Base-by-base conservation (phyloP, 2,113 vertebrate genomes). In the Oreamnos americanus region DNA sequence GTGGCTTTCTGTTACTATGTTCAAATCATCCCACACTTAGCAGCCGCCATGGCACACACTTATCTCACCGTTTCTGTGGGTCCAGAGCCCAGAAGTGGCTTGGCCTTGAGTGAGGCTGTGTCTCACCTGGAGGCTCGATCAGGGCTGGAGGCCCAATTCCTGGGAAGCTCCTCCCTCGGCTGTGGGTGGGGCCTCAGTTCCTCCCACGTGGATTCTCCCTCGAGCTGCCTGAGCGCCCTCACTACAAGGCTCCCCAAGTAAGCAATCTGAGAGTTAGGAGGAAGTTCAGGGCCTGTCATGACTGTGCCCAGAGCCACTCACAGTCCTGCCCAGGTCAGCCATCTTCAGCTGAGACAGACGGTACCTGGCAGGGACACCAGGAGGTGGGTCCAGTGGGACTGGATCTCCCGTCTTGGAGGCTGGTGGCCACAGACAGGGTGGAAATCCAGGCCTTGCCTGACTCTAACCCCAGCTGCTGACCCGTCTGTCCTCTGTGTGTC, bases 171-270 rank as follows among this genome's bases (percentile, higher is more conserved):
- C 47, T 45, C 14, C 11, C 6, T 12, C 0, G 11, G 36, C 57
- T 17, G 3, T 33, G 19, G 49, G 25, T 33, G 7, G 16, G n/a
- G 16, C 30, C 71, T 79, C 67, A 28, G 79, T 74, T 74, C n/a
- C 53, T 84, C 28, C 30, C 14, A n/a, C 5, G 3, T 21, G 58
- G 28, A 4, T 49, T 11, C 49, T 53, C 25, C 36, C 6, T 19
- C 0, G 15, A 51, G 89, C 28, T 49, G 8, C 83, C 10, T 5
- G 17, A 49, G 36, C 2, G 0, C 30, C 90, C 71, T 57, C 30
- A 17, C 83, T 7, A 14, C 5, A 0, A 19, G 39, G 33, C 9
- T 7, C 15, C 85, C n/a, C 11, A 0, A 11, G 30, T 6, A 4
- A 5, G 60, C n/a, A 8, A 13, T 47, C 49, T 0, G 8, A 21